phyloP scores from a whole-genome alignment of 2,113 vertebrate species.

The Peromyscus leucopus region DNA sequence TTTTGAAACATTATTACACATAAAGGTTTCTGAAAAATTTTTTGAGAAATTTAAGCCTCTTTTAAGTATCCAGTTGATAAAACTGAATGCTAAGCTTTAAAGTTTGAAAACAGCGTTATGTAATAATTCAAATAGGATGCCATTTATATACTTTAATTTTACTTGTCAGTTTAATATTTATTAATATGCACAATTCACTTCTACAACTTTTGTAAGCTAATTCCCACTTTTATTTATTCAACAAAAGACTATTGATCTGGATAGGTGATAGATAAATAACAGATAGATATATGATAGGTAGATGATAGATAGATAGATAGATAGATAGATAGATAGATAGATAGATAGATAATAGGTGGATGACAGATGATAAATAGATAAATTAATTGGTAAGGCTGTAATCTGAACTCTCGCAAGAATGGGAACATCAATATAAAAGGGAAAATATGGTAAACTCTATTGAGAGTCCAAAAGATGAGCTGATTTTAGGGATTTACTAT shows the following conservation, averaged over 20 bases:
- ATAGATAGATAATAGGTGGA: too few species aligned
- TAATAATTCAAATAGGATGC: not conserved
- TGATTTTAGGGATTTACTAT: not conserved
- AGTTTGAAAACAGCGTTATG: not conserved
- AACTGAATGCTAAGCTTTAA: not conserved
- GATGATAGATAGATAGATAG: not conserved
- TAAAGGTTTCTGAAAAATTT: not conserved
- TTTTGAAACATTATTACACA: slow-evolving; percentile 12
- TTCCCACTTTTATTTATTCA: not conserved
- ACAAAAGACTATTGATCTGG: not conserved
- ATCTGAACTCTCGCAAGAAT: not conserved
- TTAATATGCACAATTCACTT: not conserved
- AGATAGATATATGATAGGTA: too few species aligned
- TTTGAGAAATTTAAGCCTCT: not conserved
- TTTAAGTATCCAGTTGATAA: not conserved
- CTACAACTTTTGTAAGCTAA: not conserved
- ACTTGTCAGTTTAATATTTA: not conserved
- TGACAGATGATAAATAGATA: not conserved
- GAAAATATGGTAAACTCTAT: not conserved
- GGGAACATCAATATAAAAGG: not conserved
- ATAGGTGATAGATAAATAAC: not conserved
- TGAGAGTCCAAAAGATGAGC: not conserved
- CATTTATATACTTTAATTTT: not conserved
- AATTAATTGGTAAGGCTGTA: not conserved
- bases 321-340: not conserved